Percentiles rank a stretch among this genome's conserved stretches.
Evolutionary conservation across 2,113 vertebrate genomes (phyloP).

Genomic region (Fulica atra): DNA sequence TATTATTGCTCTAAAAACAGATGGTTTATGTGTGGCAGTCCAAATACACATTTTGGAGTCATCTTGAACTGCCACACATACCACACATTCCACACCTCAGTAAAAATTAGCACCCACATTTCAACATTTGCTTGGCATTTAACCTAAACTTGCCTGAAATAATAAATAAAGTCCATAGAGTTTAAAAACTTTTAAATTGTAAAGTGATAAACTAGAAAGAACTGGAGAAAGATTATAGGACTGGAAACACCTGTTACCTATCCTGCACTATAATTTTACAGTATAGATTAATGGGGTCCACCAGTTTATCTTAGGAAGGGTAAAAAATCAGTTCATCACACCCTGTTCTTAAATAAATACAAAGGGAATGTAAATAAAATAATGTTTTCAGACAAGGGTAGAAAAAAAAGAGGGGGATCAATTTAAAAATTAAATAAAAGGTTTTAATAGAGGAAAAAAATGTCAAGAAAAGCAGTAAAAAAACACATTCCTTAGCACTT

Average conservation of each 20-base stretch:
- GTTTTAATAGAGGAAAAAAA: not conserved
- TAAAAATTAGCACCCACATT: not conserved
- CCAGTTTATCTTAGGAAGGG: not conserved
- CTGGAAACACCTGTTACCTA: not conserved
- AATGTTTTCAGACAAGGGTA: not conserved
- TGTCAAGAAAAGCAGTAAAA: not conserved
- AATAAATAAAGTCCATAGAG: not conserved
- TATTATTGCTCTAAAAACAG: not conserved
- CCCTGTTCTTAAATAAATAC: not conserved
- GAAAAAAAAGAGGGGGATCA: fast-evolving
- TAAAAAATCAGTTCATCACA: not conserved
- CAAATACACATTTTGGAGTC: not conserved
- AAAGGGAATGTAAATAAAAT: not conserved
- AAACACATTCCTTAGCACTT: not conserved
- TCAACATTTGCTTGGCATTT: not conserved
- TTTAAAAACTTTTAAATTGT: not conserved
- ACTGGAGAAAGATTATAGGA: not conserved
- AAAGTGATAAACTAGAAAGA: not conserved
- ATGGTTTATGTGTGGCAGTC: not conserved
- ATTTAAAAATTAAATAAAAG: not conserved
- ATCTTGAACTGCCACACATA: not conserved
- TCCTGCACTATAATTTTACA: not conserved
- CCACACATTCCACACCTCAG: not conserved
- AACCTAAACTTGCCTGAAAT: not conserved
- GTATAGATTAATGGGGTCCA: not conserved